Conservation (phyloP, 2,113 vertebrate species). For the Nannobrachium achirus region DNA sequence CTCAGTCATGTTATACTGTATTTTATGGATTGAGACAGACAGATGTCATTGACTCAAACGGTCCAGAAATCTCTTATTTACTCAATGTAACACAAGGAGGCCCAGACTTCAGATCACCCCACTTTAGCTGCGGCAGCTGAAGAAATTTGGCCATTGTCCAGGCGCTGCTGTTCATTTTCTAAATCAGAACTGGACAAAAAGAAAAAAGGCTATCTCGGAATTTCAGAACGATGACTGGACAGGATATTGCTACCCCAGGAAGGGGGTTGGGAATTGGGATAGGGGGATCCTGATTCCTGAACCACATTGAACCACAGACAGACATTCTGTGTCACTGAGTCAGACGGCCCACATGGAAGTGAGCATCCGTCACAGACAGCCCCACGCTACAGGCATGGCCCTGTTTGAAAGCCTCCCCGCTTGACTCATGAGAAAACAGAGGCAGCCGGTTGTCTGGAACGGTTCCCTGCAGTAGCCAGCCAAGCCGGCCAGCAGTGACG, state of each 20-base stretch:
- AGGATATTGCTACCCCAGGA: slow-evolving; percentile 62
- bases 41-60: slow-evolving; percentile 18
- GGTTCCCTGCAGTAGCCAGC: slow-evolving; percentile 34
- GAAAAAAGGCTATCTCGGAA: slow-evolving; percentile 46
- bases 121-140: slow-evolving; percentile 30
- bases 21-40: background rate
- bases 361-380: slow-evolving; percentile 53
- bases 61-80: slow-evolving; percentile 11
- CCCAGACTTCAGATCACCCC: slow-evolving; percentile 10
- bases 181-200: slow-evolving; percentile 49
- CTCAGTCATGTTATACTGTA: background rate
- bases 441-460: slow-evolving; percentile 49
- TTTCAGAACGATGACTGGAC: slow-evolving; percentile 63
- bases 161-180: slow-evolving; percentile 33
- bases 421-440: slow-evolving; percentile 67
- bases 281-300: no score
- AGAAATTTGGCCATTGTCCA: slow-evolving; percentile 47
- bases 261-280: slow-evolving; percentile 5
- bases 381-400: slow-evolving; percentile 42
- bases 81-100: background rate
- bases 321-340: slow-evolving; percentile 66
- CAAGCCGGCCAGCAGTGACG: slow-evolving; percentile 38
- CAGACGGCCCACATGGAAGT: slow-evolving; percentile 43
- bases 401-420: slow-evolving; percentile 58
- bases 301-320: slow-evolving; percentile 1